Conservation (phyloP, 2,113 vertebrate genomes). For the Cinclus cinclus region DNA sequence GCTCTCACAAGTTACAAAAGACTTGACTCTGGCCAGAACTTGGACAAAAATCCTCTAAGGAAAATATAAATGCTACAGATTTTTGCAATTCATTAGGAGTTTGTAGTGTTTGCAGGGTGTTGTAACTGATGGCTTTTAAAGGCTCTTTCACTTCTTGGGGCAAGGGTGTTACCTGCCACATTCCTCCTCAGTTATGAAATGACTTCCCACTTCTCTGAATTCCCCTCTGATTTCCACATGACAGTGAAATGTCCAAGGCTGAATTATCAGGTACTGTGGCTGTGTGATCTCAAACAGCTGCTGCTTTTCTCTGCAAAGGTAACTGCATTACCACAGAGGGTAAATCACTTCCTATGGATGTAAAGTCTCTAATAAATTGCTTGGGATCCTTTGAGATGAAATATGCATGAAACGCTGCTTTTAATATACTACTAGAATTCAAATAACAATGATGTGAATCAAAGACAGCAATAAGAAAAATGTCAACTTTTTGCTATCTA, state of each 20-base stretch:
- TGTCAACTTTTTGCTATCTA: background rate
- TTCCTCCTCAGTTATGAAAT: background rate
- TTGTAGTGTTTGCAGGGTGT: background rate
- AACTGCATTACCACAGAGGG: background rate
- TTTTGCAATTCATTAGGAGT: background rate
- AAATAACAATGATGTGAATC: background rate
- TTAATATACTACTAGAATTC: background rate
- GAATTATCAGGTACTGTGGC: background rate
- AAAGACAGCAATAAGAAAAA: background rate
- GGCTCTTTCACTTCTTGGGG: background rate
- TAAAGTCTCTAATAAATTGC: background rate
- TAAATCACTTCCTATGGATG: background rate
- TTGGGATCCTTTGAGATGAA: background rate
- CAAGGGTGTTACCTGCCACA: background rate
- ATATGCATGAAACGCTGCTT: background rate
- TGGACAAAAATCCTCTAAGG: conserved; percentile 14
- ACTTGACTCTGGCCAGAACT: background rate
- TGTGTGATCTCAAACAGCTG: background rate
- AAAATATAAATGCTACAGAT: background rate
- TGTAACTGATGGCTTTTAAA: background rate
- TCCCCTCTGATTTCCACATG: background rate
- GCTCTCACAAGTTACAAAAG: conserved; percentile 28
- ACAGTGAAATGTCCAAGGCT: background rate
- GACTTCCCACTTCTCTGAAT: background rate
- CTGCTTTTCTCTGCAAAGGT: conserved; percentile 3